Percentiles rank a stretch among this genome's conserved stretches.
phyloP scores from a whole-genome alignment of 2,113 vertebrate species.

The Hippocampus barbouri region DNA sequence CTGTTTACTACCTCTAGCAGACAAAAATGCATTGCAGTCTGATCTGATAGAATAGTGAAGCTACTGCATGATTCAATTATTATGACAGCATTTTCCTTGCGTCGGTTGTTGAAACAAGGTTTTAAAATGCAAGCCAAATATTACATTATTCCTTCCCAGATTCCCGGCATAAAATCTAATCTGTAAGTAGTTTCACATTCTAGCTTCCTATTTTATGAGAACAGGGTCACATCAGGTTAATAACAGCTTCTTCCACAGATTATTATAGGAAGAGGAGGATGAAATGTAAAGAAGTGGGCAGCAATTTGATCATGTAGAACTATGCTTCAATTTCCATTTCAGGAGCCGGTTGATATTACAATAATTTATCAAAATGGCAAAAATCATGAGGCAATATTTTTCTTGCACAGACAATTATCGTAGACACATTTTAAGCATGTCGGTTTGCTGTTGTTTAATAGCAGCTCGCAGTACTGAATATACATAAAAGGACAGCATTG shows the following conservation, averaged over 20 bases:
- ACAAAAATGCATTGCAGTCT: background rate
- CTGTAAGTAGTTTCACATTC: slow-evolving; percentile 40
- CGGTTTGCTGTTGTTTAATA: slow-evolving; percentile 1
- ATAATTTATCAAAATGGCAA: slow-evolving; percentile 36
- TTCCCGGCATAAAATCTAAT: slow-evolving; percentile 48
- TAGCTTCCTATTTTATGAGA: slow-evolving; percentile 43
- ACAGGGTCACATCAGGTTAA: slow-evolving; percentile 47
- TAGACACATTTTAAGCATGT: background rate
- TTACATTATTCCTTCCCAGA: slow-evolving; percentile 34
- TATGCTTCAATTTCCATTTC: slow-evolving; percentile 28
- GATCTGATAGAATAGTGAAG: slow-evolving; percentile 23
- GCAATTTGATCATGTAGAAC: slow-evolving; percentile 36
- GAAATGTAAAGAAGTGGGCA: slow-evolving; percentile 42
- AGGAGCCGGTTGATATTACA: slow-evolving; percentile 17
- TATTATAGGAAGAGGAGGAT: slow-evolving; percentile 44
- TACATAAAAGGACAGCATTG: slow-evolving; percentile 13
- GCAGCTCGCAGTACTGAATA: slow-evolving; percentile 22
- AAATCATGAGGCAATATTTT: slow-evolving; percentile 6
- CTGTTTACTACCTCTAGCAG: background rate
- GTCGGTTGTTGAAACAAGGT: slow-evolving; percentile 23
- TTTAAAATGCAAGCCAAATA: slow-evolving; percentile 33
- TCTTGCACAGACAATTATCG: background rate
- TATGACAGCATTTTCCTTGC: slow-evolving; percentile 21
- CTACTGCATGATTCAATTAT: slow-evolving; percentile 15
- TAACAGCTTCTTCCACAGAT: slow-evolving; percentile 45